Base-by-base conservation (phyloP, 92 coral and sea anemone genomes). In the Paragorgia papillata region DNA sequence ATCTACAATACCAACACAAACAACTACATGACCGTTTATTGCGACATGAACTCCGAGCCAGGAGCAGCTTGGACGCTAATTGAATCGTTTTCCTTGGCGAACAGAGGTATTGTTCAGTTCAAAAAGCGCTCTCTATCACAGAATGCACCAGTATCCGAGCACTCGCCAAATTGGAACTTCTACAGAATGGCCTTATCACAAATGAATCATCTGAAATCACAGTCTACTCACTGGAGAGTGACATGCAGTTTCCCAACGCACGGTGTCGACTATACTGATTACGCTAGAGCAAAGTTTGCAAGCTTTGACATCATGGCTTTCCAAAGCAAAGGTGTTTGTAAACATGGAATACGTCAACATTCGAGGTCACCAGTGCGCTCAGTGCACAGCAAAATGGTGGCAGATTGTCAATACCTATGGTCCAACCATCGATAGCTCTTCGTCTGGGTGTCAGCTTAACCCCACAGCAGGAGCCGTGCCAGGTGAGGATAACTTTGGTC, bases 221-320 rank as follows among this genome's bases (percentile, higher is more conserved):
- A 85, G 69, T 88, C 92, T 66, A 88, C 92, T 24, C 89, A 88
- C 80, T 88, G 87, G 89, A 73, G 92, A 26, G 57, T 83, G 20
- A 88, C 92, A 51, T 88, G 92, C 82, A 82, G 85, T 39, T 88
- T 65, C 54, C 84, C 83, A 49, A 60, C 66, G 0, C 43, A 43
- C 12, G 43, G 43, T 10, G 79, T 88, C 18, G 89, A 88, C 63
- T 85, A 85, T 73, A 69, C 67, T 7, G 89, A 87, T 75, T 87
- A 87, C 80, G 76, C 79, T 54, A 81, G 90, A 25, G 90, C 88
- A 50, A 79, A 71, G 82, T 87, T 87, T 53, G 75, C 69, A 2
- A 85, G 56, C 12, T 74, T 85, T 30, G 86, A 84, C 28, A 55
- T 88, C 68, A 67, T 76, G 66, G 64, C 65, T 15, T 80, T 55